A percentile compares a stretch with the other conserved stretches of the same genome.
phyloP scores from a whole-genome alignment of 2,113 vertebrate species.

The Larimichthys crocea region DNA sequence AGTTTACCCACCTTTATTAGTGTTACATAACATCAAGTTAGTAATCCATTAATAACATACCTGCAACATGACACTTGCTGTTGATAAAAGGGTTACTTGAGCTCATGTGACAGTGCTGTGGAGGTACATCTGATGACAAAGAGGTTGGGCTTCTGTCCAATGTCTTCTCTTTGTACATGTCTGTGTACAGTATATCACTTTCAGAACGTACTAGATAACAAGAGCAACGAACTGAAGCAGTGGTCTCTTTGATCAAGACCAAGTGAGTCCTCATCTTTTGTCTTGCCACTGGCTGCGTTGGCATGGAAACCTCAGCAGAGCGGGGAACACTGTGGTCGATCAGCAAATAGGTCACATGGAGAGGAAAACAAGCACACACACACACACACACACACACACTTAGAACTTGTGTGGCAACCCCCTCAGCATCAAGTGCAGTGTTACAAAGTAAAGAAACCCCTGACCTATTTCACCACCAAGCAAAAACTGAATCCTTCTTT shows the following conservation, averaged over 20 bases:
- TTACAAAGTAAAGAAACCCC: conserved; percentile 70
- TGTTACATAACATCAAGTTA: neutral
- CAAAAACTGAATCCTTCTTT: conserved; percentile 43
- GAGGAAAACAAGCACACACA: conserved; percentile 63
- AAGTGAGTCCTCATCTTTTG: conserved; percentile 80
- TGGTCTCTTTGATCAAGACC: conserved; percentile 58
- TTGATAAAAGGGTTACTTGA: neutral
- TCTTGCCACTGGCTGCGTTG: conserved; percentile 84
- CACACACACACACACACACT: conserved; percentile 9
- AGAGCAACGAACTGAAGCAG: conserved; percentile 44
- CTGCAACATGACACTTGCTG: neutral
- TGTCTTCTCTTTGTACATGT: conserved; percentile 1
- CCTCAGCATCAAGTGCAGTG: conserved; percentile 50
- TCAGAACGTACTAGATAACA: conserved; percentile 15
- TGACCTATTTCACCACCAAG: conserved; percentile 71
- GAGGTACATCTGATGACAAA: neutral
- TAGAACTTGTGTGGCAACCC: conserved; percentile 52
- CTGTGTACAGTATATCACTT: conserved; percentile 12
- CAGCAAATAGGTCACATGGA: conserved; percentile 83
- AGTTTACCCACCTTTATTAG: neutral
- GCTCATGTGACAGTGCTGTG: neutral
- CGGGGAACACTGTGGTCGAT: conserved; percentile 83
- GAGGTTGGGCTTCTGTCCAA: conserved; percentile 1
- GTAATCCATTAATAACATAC: neutral
- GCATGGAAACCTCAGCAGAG: conserved; percentile 85